Base-by-base conservation (phyloP, 1,140 invertebrate genomes). In the Cyrtorhinus lividipennis region DNA sequence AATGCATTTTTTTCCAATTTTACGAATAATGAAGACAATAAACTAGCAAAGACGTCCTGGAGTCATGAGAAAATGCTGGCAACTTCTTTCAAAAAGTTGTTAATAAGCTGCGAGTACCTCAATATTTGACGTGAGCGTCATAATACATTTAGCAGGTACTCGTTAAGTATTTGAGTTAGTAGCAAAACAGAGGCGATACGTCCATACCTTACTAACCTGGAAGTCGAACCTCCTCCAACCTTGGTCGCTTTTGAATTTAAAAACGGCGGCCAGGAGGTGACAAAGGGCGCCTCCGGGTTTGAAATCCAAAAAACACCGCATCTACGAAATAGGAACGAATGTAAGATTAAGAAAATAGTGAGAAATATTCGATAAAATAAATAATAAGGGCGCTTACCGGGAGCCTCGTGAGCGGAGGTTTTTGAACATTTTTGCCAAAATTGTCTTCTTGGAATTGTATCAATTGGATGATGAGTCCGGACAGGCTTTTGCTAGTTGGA, bases 391-490 rank as follows among this genome's bases (percentile, higher is more conserved):
- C 8, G 83, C 83, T 81, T 80, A 91, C 88, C 69, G 90, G 90
- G 76, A 92, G 81, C 74, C 87, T 81, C 44, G 85, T 83, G 58
- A 83, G 79, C 72, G 87, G 83, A 67, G 92, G 88, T 75, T 95
- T 95, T 53, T 82, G 81, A 18, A 89, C 86, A 83, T 90, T 92
- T 79, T 94, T 93, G 1, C 93, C 93, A 71, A 96, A 83, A 74
- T 90, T 90, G 67, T 95, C 93, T 75, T 97, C 94, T 78, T 97
- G 93, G 76, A 97, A 97, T 73, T 96, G 92, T 56, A 97, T 80
- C 56, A 97, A 79, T 72, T 95, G 90, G 59, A 93, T 81, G 0
- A 93, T 80, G 18, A 96, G 76, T 67, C 84, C 81, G 10, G 91
- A 81, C 70, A 98, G 76, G 56, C 82, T 86, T 76, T 97, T 95